Evolutionary conservation across 2,888 invertebrate genomes (phyloP).

Genomic region (Halocaridina rubra): DNA sequence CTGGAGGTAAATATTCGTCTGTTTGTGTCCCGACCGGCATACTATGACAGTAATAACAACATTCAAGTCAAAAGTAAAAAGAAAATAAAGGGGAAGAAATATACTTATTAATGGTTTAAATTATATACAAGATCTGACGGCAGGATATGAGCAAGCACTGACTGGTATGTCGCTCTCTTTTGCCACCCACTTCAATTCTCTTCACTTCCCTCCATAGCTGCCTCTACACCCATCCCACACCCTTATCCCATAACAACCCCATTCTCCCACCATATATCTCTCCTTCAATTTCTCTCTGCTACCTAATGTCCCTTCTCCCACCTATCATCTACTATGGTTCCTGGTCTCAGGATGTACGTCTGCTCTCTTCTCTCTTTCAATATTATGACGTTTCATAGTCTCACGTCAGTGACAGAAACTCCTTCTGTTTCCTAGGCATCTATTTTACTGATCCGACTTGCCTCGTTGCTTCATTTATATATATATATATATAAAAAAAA

Average conservation of each 20-base stretch:
- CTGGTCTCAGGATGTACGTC: too few relatives aligned
- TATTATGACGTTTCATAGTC: too few relatives aligned
- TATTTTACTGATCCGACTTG: too few relatives aligned
- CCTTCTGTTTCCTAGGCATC: too few relatives aligned
- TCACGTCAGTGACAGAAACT: too few relatives aligned
- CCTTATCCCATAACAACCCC: background rate
- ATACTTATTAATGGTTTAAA: constrained; percentile 8
- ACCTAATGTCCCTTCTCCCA: background rate
- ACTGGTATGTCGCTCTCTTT: background rate
- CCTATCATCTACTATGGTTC: background rate
- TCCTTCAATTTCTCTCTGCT: background rate
- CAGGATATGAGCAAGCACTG: background rate
- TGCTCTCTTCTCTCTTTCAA: too few relatives aligned
- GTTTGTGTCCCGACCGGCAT: too few relatives aligned
- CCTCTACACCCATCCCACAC: background rate
- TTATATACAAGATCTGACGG: background rate
- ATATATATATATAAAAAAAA: too few relatives aligned
- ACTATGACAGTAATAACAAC: background rate
- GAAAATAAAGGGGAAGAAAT: background rate
- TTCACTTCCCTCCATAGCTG: background rate
- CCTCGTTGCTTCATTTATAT: too few relatives aligned
- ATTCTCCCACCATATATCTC: background rate
- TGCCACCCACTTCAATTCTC: background rate
- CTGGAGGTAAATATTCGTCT: too few relatives aligned
- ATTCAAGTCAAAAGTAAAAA: too few relatives aligned